These are phyloP conservation scores for Siniperca undulata DNA, from an alignment of 2,797 vertebrate species.

Conservation along the genomic window DNA sequence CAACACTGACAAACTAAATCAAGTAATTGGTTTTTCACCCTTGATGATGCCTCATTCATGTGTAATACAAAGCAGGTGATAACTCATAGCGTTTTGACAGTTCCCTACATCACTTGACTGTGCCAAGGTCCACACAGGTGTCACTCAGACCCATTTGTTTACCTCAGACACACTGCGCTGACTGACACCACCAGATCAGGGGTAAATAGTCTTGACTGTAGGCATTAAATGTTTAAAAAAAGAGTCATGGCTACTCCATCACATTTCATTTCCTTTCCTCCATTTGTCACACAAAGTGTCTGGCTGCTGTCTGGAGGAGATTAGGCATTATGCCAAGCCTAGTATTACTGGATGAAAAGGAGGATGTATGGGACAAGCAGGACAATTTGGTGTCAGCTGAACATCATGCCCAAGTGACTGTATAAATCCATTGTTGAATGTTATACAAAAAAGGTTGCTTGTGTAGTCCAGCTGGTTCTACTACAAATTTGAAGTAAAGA, in stretches of 20 bases:
- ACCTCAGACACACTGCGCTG: slow-evolving; percentile 15
- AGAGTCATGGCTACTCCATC: slow-evolving; percentile 47
- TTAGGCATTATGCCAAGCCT: slow-evolving; percentile 42
- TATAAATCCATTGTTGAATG: neutral
- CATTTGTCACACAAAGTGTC: slow-evolving; percentile 59
- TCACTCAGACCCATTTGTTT: slow-evolving; percentile 46
- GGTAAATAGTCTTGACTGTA: slow-evolving; percentile 44
- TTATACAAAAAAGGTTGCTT: neutral
- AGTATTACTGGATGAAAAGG: slow-evolving; percentile 43
- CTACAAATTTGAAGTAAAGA: neutral
- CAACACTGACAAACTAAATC: slow-evolving; percentile 14
- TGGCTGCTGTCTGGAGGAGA: slow-evolving; percentile 60
- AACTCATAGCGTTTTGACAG: slow-evolving; percentile 17
- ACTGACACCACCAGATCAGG: slow-evolving; percentile 56
- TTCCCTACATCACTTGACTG: slow-evolving; percentile 20
- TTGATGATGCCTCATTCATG: slow-evolving; percentile 7
- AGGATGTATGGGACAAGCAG: slow-evolving; percentile 16
- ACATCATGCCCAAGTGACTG: slow-evolving; percentile 9
- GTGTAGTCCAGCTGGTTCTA: neutral
- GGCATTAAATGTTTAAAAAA: slow-evolving; percentile 41
- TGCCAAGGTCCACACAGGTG: slow-evolving; percentile 32
- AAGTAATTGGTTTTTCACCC: neutral
- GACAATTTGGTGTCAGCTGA: slow-evolving; percentile 15
- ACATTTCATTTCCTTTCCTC: slow-evolving; percentile 60
- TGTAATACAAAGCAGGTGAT: neutral